A percentile compares a stretch with the other conserved stretches of the same genome.
phyloP scores from a whole-genome alignment of 2,888 invertebrate species.

The Caenorhabditis drosophilae region DNA sequence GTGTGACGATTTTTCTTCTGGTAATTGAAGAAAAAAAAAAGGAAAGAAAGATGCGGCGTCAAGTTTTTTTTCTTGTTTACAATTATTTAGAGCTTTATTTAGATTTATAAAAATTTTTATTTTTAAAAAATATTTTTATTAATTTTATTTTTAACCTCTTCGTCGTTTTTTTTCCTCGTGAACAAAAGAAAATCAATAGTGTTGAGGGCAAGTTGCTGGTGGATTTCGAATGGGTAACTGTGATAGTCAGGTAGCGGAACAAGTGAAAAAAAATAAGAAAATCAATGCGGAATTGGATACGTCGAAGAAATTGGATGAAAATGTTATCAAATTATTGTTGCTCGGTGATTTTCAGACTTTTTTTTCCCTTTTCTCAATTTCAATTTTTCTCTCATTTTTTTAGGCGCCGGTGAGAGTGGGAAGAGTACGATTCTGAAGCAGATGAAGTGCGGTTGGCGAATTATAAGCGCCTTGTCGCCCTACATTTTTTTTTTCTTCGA shows the following conservation, averaged over 20 bases:
- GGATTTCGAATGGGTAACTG: slow-evolving; percentile 59
- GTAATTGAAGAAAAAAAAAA: not conserved
- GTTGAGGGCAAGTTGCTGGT: too few relatives aligned
- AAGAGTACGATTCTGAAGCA: slow-evolving; percentile 99
- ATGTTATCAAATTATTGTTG: slow-evolving; percentile 60
- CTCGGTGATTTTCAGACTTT: slow-evolving; percentile 42
- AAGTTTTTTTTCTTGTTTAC: too few relatives aligned
- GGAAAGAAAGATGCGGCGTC: not conserved
- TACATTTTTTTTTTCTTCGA: slow-evolving; percentile 2
- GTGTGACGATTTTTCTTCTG: not conserved
- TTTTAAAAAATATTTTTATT: not conserved
- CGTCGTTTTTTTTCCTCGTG: not conserved
- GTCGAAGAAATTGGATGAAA: slow-evolving; percentile 54
- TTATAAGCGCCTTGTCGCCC: not conserved
- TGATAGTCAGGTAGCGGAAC: slow-evolving; percentile 44
- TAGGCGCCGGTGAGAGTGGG: slow-evolving; percentile 96
- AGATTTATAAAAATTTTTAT: too few relatives aligned
- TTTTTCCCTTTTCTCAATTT: not conserved
- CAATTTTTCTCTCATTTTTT: slow-evolving; percentile 6
- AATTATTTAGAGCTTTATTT: too few relatives aligned
- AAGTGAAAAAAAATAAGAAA: slow-evolving; percentile 33
- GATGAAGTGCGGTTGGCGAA: slow-evolving; percentile 87
- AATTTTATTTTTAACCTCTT: not conserved
- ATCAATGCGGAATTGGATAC: slow-evolving; percentile 58
- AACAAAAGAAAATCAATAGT: not conserved